Percentiles rank a stretch among this genome's conserved stretches.
Conservation (phyloP, 2,113 vertebrate genomes). For the Myrmecobius fasciatus region DNA sequence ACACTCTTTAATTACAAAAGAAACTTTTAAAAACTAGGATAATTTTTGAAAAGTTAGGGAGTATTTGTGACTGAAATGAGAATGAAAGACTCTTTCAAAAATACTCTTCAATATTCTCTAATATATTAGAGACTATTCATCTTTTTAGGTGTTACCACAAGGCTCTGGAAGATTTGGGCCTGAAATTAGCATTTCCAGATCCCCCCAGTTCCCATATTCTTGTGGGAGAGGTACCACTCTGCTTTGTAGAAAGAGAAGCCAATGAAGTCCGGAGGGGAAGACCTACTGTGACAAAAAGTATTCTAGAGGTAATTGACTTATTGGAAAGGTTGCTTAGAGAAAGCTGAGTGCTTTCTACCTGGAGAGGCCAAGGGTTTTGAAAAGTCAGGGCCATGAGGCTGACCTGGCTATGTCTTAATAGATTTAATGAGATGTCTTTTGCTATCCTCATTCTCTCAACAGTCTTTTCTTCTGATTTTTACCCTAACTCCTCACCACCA, state of each 20-base stretch:
- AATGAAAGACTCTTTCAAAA: slow-evolving; percentile 25
- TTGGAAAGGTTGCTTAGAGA: neutral
- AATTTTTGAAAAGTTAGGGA: slow-evolving; percentile 51
- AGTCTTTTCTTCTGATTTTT: slow-evolving; percentile 23
- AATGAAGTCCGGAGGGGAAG: slow-evolving; percentile 92
- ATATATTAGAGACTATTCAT: slow-evolving; percentile 51
- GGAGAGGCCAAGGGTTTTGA: neutral
- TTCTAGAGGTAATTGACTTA: slow-evolving; percentile 91
- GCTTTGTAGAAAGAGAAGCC: slow-evolving; percentile 94
- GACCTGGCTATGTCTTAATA: neutral
- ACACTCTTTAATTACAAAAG: slow-evolving; percentile 14
- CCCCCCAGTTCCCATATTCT: slow-evolving; percentile 82
- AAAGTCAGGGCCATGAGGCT: neutral
- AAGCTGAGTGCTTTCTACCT: slow-evolving; percentile 33
- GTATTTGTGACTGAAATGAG: slow-evolving; percentile 39
- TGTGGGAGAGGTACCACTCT: slow-evolving; percentile 91
- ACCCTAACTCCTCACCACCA: slow-evolving; percentile 3
- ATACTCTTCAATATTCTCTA: neutral
- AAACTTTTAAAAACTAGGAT: slow-evolving; percentile 34
- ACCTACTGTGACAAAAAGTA: slow-evolving; percentile 87
- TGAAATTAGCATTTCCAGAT: slow-evolving; percentile 90
- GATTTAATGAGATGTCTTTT: neutral
- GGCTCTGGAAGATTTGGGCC: slow-evolving; percentile 88
- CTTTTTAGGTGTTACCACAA: slow-evolving; percentile 88
- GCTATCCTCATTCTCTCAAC: neutral